These are phyloP conservation scores for Burhinus oedicnemus DNA, from an alignment of 2,113 vertebrate species.

Conservation along the genomic window DNA sequence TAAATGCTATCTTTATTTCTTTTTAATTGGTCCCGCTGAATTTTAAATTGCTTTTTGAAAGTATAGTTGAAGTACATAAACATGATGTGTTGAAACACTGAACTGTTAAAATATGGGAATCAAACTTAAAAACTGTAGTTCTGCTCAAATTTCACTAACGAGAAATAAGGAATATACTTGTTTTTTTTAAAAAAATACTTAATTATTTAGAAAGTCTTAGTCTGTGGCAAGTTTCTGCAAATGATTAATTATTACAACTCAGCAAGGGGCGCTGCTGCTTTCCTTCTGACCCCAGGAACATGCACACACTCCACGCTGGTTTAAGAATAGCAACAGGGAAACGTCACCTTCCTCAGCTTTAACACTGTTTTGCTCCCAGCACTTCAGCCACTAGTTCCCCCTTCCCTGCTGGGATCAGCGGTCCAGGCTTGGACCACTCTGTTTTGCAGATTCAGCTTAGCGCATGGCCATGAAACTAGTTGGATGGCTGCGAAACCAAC, in stretches of 20 bases:
- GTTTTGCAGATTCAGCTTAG: background rate
- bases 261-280: background rate
- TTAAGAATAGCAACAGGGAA: background rate
- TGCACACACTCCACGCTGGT: fast-evolving
- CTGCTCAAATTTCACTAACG: background rate
- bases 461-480: fast-evolving
- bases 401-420: background rate
- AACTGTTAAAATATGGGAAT: background rate
- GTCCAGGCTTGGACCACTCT: background rate
- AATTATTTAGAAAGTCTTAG: background rate
- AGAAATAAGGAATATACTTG: background rate
- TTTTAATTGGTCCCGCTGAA: background rate
- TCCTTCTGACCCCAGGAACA: background rate
- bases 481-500: background rate
- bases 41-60: background rate
- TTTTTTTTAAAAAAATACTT: background rate
- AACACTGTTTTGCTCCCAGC: background rate
- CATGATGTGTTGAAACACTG: background rate
- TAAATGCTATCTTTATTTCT: background rate
- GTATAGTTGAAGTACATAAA: background rate
- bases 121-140: background rate
- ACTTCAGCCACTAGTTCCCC: background rate
- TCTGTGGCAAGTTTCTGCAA: background rate
- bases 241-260: background rate
- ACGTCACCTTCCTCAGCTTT: background rate